Conservation (phyloP, 2,113 vertebrate species). For the Cynoglossus semilaevis region DNA sequence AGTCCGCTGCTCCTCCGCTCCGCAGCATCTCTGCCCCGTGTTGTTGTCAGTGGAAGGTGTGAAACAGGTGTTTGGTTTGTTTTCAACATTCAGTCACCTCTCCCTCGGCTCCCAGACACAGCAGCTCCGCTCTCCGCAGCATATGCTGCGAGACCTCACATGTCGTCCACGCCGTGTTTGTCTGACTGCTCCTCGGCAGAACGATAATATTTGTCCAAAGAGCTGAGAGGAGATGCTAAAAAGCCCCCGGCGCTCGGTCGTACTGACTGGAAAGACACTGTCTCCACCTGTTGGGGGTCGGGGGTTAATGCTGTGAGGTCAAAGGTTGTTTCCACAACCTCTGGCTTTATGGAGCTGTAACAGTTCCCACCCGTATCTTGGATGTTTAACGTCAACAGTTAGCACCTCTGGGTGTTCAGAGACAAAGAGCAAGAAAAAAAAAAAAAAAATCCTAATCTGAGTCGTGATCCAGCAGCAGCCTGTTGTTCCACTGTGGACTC, state of each 20-base stretch:
- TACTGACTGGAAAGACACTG: conserved; percentile 65
- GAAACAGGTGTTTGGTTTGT: conserved; percentile 76
- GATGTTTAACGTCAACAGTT: conserved; percentile 68
- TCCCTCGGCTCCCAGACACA: conserved; percentile 60
- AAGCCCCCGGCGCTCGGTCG: conserved; percentile 58
- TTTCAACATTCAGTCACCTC: conserved; percentile 60
- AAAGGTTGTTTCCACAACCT: conserved; percentile 75
- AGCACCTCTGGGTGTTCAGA: background rate
- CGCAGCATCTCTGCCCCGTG: conserved; percentile 13
- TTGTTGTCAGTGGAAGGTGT: conserved; percentile 19
- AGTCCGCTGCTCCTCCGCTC: conserved; percentile 7
- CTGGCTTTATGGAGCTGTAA: conserved; percentile 66
- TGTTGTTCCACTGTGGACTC: no score
- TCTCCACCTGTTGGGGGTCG: conserved; percentile 80
- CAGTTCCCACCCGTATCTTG: conserved; percentile 64
- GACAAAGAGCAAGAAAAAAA: no score
- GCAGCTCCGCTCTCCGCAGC: conserved; percentile 65
- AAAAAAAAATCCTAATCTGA: no score
- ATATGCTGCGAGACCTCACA: conserved; percentile 77
- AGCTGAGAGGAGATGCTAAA: conserved; percentile 56
- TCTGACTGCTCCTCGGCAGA: conserved; percentile 64
- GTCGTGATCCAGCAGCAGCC: no score
- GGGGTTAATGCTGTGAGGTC: conserved; percentile 75
- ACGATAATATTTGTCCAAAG: conserved; percentile 79
- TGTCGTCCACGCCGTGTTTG: conserved; percentile 62